Evolutionary conservation across 2,888 invertebrate species (phyloP).

Genomic region (Litoditis marina): DNA sequence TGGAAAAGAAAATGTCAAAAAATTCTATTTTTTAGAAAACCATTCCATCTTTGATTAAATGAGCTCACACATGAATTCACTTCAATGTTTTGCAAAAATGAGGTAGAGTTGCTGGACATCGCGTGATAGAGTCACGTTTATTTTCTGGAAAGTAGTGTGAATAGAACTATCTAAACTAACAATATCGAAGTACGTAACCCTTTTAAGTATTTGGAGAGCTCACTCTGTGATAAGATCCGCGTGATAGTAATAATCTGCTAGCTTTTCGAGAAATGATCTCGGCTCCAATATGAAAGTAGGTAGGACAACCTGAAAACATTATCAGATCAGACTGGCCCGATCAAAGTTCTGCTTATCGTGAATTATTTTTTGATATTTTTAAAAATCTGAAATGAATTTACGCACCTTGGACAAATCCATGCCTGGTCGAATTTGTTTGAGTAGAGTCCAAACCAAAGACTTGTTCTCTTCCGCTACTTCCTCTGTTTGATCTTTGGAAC

Average conservation of each 20-base stretch:
- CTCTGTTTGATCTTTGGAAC: slow-evolving; percentile 73
- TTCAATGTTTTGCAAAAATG: no score
- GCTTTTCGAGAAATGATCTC: slow-evolving; percentile 96
- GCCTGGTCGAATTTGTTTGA: slow-evolving; percentile 89
- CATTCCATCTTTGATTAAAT: no score
- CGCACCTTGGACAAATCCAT: slow-evolving; percentile 90
- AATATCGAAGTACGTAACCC: background rate
- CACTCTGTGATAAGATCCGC: slow-evolving; percentile 82
- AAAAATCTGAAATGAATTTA: background rate
- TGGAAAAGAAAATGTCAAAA: slow-evolving; percentile 21
- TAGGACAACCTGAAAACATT: slow-evolving; percentile 85
- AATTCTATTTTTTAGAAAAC: slow-evolving; percentile 69
- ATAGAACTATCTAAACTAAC: no score
- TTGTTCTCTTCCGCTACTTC: slow-evolving; percentile 92
- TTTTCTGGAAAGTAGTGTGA: no score
- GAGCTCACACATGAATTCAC: no score
- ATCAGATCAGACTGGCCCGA: no score
- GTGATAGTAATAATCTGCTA: slow-evolving; percentile 96
- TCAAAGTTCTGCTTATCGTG: background rate
- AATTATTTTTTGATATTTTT: background rate
- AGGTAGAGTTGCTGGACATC: no score
- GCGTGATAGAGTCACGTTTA: no score
- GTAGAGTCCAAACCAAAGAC: slow-evolving; percentile 85
- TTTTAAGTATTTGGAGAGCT: slow-evolving; percentile 71
- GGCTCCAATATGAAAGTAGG: slow-evolving; percentile 97